Percentiles rank a stretch among this genome's conserved stretches.
Conservation (phyloP, 1,140 invertebrate genomes). For the Papilio machaon region DNA sequence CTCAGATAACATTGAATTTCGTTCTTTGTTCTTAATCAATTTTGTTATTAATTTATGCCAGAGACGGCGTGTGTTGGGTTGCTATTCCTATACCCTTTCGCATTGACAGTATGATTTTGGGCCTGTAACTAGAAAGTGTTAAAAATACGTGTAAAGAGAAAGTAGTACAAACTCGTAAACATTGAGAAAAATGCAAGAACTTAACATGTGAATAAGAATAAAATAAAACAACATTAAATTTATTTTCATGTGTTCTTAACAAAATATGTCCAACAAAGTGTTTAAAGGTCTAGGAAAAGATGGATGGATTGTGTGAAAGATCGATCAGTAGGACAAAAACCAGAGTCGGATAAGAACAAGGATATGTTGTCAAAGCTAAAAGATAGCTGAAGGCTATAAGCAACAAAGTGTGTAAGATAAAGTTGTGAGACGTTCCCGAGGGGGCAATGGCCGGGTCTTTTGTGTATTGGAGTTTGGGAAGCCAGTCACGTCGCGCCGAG, state of each 20-base stretch:
- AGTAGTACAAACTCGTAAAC: constrained; percentile 4
- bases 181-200: neutral
- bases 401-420: neutral
- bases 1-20: no score
- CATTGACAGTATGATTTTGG: neutral
- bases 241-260: neutral
- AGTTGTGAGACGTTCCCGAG: neutral
- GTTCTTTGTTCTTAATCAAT: no score
- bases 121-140: neutral
- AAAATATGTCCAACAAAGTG: neutral
- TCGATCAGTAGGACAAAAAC: no score
- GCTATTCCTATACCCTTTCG: neutral
- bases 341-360: no score
- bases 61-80: neutral
- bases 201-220: neutral
- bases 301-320: no score
- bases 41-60: no score
- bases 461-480: constrained; percentile 19
- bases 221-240: constrained; percentile 1
- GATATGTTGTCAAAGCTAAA: neutral
- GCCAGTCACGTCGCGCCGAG: constrained; percentile 22
- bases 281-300: no score
- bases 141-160: constrained; percentile 11
- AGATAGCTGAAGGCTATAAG: neutral
- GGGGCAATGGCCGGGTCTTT: constrained; percentile 27